These are phyloP conservation scores for Lampris incognitus DNA, from an alignment of 2,113 vertebrate species.

Conservation along the genomic window DNA sequence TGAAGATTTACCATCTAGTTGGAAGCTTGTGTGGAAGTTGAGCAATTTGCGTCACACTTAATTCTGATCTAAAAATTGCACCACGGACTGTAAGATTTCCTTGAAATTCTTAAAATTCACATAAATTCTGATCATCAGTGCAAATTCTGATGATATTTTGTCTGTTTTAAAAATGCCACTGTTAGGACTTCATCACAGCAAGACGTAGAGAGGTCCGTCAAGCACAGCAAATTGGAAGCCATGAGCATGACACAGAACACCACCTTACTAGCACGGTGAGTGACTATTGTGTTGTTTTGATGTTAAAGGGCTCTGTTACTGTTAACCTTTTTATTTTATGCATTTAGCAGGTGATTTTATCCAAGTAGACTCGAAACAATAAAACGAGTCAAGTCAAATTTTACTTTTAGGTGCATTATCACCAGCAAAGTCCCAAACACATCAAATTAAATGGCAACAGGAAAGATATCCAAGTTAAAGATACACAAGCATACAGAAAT, in stretches of 20 bases:
- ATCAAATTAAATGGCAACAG: too few species aligned
- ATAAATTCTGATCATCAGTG: neutral
- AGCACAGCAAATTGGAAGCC: neutral
- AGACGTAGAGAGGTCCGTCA: constrained; percentile 41
- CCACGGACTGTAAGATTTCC: too few species aligned
- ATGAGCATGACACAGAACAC: neutral
- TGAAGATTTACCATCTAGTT: too few species aligned
- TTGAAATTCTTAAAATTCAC: neutral
- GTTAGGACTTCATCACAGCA: constrained; percentile 37
- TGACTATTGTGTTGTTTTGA: neutral
- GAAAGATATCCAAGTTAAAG: too few species aligned
- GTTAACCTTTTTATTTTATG: neutral
- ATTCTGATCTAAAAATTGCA: too few species aligned
- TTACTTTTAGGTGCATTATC: too few species aligned
- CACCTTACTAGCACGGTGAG: constrained; percentile 41
- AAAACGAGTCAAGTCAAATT: too few species aligned
- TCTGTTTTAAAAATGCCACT: neutral
- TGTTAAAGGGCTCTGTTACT: neutral
- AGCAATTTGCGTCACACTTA: too few species aligned
- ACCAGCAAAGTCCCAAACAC: too few species aligned
- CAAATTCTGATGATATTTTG: neutral
- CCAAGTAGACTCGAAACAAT: neutral
- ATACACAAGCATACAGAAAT: too few species aligned
- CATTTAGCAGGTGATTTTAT: neutral
- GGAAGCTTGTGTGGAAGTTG: too few species aligned